Base-by-base conservation (phyloP, 2,888 invertebrate species). In the Nomada hirtipes region DNA sequence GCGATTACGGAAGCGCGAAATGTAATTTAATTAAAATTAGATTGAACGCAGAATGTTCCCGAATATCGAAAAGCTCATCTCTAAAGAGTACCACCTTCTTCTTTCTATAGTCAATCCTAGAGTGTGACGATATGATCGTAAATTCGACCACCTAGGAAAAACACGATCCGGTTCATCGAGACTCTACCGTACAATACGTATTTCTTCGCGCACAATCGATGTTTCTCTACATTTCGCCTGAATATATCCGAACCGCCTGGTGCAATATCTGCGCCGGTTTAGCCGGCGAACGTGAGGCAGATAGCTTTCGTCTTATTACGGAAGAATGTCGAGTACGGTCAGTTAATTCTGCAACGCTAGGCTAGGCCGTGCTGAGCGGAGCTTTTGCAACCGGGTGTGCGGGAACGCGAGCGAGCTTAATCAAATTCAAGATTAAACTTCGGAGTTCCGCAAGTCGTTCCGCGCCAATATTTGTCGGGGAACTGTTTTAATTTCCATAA, bases 401-500 rank as follows among this genome's bases (percentile, higher is more conserved):
- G 26, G 64, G 73, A 76, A 78, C 63, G 75, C 81, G 81, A 59
- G 78, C 65, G 73, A 80, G 82, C 83, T 83, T 90, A 89, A 90
- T 91, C 88, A 91, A 90, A 91, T 91, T 87, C 89, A 88, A 90
- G 89, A 91, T 91, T 90, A 90, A 91, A 90, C 90, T 90, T 89
- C 64, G 75, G 85, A 90, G 88, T 89, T 89, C 88, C 86, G 88
- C 86, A 89, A 89, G 88, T 88, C 84, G 88, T 85, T 86, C 83
- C 85, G 78, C 86, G 86, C 84, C 90, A 89, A 89, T 90, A 89
- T 91, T 90, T 91, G 90, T 90, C 87, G 89, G 86, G 76, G 87
- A 86, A 72, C 86, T 89, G 91, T 90, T 92, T 92, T 91, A 90
- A 92, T 93, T 93, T 92, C 91, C 92, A 92, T 92, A 92, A 93